Base-by-base conservation (phyloP, 2,888 invertebrate genomes). In the Himalopsyche kuldschensis region DNA sequence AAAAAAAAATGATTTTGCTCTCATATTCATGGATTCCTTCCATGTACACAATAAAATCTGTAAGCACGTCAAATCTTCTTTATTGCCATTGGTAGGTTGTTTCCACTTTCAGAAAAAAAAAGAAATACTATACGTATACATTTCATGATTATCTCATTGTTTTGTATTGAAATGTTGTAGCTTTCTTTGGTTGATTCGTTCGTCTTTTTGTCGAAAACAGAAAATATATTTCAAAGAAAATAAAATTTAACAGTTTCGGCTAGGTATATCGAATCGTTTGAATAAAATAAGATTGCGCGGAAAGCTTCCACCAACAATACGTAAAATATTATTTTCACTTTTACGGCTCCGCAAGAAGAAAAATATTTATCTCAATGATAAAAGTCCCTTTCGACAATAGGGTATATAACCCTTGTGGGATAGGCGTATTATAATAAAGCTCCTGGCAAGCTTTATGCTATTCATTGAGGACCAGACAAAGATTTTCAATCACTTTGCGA, bases 331-430 rank as follows among this genome's bases (percentile, higher is more conserved):
- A 75, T 75, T 75, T 75, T 32, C 75, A 75, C 31, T 75, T 75
- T 31, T 75, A 31, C 75, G 30, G 31, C 24, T 30, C 31, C 32
- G 10, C 31, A 30, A 27, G 31, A 31, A 32, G 75, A 75, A 32
- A 75, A 75, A 75, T 75, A 75, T 75, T 75, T 75, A 75, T 75
- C 75, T 75, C 31, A 32, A 75, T 31, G 75, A 75, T 75, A 75
- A 75, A 32, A 32, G 75, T 75, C 32, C 31, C n/a, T 32, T 75
- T 55, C 55, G 24, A 55, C 55, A 55, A 55, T 20, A 15, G 55
- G 24, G 15, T 55, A 55, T 55, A 6, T 55, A 55, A 55, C 55
- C 55, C 55, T 55, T 55, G 55, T 4, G n/a, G 55, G 55, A 6
- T 20, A 20, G 20, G 55, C n/a, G 55, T 55, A 55, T 55, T 55